Evolutionary conservation across 2,113 vertebrate genomes (phyloP).

Genomic region (Hystrix brachyura): DNA sequence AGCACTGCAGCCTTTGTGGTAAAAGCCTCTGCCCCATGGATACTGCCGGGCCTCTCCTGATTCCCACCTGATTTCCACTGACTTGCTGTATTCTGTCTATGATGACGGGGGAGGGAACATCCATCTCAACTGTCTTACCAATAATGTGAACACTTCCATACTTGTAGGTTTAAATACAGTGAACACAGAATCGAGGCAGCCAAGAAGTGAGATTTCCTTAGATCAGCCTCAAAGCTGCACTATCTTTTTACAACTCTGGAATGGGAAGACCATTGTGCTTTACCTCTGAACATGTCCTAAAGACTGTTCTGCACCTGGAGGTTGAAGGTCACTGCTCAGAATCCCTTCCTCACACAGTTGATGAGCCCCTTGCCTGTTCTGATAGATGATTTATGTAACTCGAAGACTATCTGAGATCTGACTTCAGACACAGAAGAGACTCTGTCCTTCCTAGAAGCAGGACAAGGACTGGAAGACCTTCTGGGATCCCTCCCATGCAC

Average conservation of each 20-base stretch:
- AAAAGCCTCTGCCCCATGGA: background rate
- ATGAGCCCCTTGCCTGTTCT: background rate
- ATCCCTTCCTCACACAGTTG: background rate
- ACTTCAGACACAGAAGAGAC: conserved; percentile 38
- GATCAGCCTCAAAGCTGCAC: background rate
- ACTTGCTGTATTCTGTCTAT: background rate
- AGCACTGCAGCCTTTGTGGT: background rate
- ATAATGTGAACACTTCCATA: background rate
- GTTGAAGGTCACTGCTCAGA: conserved; percentile 21
- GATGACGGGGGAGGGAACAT: background rate
- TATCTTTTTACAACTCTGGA: background rate
- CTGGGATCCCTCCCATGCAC: background rate
- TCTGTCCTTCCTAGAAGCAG: conserved; percentile 33
- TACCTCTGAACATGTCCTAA: conserved; percentile 10
- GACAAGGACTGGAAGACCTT: conserved; percentile 27
- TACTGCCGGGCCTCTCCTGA: background rate
- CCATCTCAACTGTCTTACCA: background rate
- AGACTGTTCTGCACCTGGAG: background rate
- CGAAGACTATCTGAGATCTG: conserved; percentile 10
- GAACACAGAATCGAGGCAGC: conserved; percentile 12
- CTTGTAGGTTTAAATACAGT: background rate
- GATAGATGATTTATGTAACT: conserved; percentile 11
- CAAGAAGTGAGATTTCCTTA: conserved; percentile 23
- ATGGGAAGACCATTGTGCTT: background rate
- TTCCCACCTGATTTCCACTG: background rate